Conservation (phyloP, 2,797 vertebrate genomes). For the Pogoniulus pusillus region DNA sequence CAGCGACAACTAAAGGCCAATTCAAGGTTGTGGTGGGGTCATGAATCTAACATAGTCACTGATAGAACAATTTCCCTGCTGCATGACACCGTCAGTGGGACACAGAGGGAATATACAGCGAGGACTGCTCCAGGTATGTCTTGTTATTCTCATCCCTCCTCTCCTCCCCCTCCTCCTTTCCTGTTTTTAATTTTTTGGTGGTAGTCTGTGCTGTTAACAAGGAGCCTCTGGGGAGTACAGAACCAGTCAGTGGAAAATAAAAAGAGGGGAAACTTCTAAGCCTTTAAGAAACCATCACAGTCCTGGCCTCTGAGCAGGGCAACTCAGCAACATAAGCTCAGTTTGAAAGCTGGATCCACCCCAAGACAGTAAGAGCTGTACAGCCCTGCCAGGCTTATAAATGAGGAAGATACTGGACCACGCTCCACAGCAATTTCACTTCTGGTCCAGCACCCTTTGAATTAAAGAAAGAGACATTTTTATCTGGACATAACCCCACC, state of each 20-base stretch:
- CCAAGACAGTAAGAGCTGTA: neutral
- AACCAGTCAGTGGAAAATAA: conserved; percentile 54
- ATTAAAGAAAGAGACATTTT: neutral
- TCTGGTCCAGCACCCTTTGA: neutral
- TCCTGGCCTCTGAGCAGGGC: conserved; percentile 31
- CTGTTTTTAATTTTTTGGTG: conserved; percentile 61
- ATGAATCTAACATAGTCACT: conserved; percentile 83
- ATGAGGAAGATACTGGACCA: neutral
- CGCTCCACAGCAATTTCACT: neutral
- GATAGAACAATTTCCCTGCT: conserved; percentile 85
- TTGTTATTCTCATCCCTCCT: conserved; percentile 32
- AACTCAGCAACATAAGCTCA: neutral
- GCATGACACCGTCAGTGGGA: conserved; percentile 62
- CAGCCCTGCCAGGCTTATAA: neutral
- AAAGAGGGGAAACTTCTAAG: conserved; percentile 35
- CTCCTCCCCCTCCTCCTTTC: neutral
- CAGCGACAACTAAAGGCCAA: conserved; percentile 87
- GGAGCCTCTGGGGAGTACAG: conserved; percentile 36
- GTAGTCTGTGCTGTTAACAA: conserved; percentile 21
- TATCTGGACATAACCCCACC: neutral
- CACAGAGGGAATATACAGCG: conserved; percentile 67
- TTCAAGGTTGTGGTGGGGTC: conserved; percentile 86
- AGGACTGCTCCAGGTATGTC: conserved; percentile 58
- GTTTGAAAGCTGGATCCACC: neutral
- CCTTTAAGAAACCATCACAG: neutral